Base-by-base conservation (phyloP, 2,797 vertebrate genomes). In the Pampus argenteus region DNA sequence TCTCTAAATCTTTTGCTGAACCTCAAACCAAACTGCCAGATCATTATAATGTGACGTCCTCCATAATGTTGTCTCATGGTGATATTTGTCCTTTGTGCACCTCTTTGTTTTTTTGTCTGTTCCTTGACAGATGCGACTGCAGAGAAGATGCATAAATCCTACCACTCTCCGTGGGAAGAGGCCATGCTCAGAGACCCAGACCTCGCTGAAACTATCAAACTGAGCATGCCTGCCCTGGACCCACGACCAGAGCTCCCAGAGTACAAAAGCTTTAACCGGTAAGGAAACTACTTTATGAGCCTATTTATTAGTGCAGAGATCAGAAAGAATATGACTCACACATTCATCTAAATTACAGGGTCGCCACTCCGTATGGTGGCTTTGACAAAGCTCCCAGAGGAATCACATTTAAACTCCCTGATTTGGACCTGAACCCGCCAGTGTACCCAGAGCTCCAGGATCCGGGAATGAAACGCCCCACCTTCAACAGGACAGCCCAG, bases 221-320 rank as follows among this genome's bases (percentile, higher is more conserved):
- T 94, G 20, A 94, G 88, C 81, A 94, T 99, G 88, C 94, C 95
- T 42, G 84, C 76, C 54, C 95, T 94, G 4, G 95, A 96, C 82
- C 92, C 94, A 25, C 95, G 81, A 77, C 48, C 89, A 9, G 95
- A 97, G 2, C 89, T 95, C 34, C 96, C 95, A 2, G 95, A 97
- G 71, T 99, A 96, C 89, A 97, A 95, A 78, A 95, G 95, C 88
- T 99, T 99, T 84, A 99, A 99, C 93, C 96, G 98, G 98, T 99
- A 95, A 94, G 86, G 50, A 47, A 56, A 17, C 34, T 17, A 31
- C 25, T 56, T 3, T 44, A 6, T 2, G 0, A 47, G 9, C 17
- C 49, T 7, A 7, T 31, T 55, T 57, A n/a, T 34, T 10, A 4
- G 15, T 11, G 2, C 4, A 58, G 23, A 31, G 11, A 10, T 3